Conservation (phyloP, 2,888 invertebrate genomes). For the Perizoma affinitatum region DNA sequence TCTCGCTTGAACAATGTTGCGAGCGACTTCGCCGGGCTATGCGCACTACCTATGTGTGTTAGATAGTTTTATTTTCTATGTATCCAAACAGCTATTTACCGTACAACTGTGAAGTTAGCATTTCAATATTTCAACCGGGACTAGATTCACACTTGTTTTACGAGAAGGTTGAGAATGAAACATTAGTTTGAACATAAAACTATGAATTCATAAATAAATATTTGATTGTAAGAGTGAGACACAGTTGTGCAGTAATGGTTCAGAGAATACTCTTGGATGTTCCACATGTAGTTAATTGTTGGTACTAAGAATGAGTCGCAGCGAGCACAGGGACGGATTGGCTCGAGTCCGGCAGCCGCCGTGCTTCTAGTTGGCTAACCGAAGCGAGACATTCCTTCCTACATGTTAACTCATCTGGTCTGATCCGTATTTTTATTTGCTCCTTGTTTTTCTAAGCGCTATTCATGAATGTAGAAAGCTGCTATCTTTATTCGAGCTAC, state of each 20-base stretch:
- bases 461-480: conserved; percentile 61
- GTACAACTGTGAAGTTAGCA: conserved; percentile 51
- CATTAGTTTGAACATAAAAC: too few species aligned
- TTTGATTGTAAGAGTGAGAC: neutral
- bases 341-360: conserved; percentile 66
- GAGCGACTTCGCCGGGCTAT: conserved; percentile 62
- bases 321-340: conserved; percentile 68
- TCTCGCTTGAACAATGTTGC: conserved; percentile 69
- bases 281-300: conserved; percentile 66
- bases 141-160: neutral
- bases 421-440: conserved; percentile 64
- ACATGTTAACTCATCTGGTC: conserved; percentile 57
- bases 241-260: conserved; percentile 37
- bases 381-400: conserved; percentile 53
- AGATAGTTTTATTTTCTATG: conserved; percentile 64
- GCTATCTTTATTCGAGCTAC: conserved; percentile 48
- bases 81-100: conserved; percentile 51
- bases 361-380: conserved; percentile 83
- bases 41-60: conserved; percentile 67
- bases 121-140: neutral
- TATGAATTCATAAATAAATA: neutral
- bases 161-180: too few species aligned
- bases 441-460: conserved; percentile 67
- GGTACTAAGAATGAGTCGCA: conserved; percentile 60
- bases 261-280: conserved; percentile 57